Percentiles rank a stretch among this genome's conserved stretches.
phyloP scores from a whole-genome alignment of 2,797 vertebrate species.

The Acipenser ruthenus region DNA sequence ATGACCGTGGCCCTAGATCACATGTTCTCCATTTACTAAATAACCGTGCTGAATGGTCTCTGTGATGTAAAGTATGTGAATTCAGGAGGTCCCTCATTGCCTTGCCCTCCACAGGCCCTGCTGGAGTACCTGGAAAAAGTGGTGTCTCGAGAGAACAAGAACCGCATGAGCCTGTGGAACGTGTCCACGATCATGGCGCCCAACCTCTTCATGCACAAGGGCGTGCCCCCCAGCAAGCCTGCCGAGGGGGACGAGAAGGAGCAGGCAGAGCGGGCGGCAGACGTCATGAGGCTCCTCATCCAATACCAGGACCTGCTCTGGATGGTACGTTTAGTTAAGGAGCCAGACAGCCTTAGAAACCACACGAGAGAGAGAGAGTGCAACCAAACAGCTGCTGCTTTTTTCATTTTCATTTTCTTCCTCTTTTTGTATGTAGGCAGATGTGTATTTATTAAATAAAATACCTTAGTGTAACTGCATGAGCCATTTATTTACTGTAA shows the following conservation, averaged over 20 bases:
- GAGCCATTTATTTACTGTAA: too few species aligned
- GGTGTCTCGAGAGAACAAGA: constrained; percentile 67
- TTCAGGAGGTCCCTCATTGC: background rate
- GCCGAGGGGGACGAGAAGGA: constrained; percentile 75
- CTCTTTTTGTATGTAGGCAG: too few species aligned
- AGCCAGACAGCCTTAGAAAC: background rate
- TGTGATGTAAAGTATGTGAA: too few species aligned
- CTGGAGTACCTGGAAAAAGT: constrained; percentile 85
- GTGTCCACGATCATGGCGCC: constrained; percentile 89
- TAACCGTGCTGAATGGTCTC: too few species aligned
- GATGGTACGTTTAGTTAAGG: constrained; percentile 54
- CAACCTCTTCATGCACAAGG: constrained; percentile 83
- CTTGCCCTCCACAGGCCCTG: constrained; percentile 54
- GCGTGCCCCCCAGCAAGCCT: constrained; percentile 61
- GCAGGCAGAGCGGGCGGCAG: constrained; percentile 71
- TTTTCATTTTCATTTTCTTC: too few species aligned
- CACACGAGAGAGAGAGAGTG: background rate
- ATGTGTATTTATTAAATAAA: too few species aligned
- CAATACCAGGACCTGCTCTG: constrained; percentile 84
- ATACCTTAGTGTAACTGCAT: too few species aligned
- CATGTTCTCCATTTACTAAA: too few species aligned
- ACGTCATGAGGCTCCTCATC: constrained; percentile 77
- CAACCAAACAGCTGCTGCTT: background rate
- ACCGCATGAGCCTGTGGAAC: constrained; percentile 89
- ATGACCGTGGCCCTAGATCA: too few species aligned